phyloP scores from a whole-genome alignment of 2,888 invertebrate species.

The Branchipolynoe longqiensis region DNA sequence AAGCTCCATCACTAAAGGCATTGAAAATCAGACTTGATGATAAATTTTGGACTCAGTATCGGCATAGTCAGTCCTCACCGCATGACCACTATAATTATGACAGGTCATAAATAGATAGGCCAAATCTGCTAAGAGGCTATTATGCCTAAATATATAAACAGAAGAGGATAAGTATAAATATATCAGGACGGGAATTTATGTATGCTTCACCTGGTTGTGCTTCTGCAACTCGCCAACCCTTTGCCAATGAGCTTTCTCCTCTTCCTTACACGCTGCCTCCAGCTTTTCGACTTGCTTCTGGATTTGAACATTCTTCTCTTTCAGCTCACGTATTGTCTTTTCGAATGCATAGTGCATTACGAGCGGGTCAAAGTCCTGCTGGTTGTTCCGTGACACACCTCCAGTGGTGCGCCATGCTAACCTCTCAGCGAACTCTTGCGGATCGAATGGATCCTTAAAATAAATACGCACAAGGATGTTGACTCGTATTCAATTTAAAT shows the following conservation, averaged over 20 bases:
- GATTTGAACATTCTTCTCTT: constrained; percentile 76
- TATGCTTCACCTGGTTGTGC: constrained; percentile 84
- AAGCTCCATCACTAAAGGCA: too few relatives aligned
- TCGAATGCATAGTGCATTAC: constrained; percentile 94
- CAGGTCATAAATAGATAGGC: too few relatives aligned
- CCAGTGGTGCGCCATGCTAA: constrained; percentile 96
- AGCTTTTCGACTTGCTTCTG: constrained; percentile 82
- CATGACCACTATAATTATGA: too few relatives aligned
- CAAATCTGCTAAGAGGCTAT: too few relatives aligned
- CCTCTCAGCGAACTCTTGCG: constrained; percentile 95
- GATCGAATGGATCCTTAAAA: constrained; percentile 69
- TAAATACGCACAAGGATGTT: constrained; percentile 23
- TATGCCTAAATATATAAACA: too few relatives aligned
- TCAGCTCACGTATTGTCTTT: constrained; percentile 87
- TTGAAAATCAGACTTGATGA: too few relatives aligned
- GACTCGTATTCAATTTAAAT: too few relatives aligned
- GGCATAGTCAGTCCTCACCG: too few relatives aligned
- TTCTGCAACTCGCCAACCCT: constrained; percentile 91
- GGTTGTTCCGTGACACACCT: constrained; percentile 86
- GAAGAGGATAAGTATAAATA: too few relatives aligned
- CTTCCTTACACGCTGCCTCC: constrained; percentile 91
- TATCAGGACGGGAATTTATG: too few relatives aligned
- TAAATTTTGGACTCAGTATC: too few relatives aligned
- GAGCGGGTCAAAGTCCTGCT: constrained; percentile 89
- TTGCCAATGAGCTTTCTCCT: constrained; percentile 91